Evolutionary conservation across 2,888 invertebrate species (phyloP).

Genomic region (Dione juno): DNA sequence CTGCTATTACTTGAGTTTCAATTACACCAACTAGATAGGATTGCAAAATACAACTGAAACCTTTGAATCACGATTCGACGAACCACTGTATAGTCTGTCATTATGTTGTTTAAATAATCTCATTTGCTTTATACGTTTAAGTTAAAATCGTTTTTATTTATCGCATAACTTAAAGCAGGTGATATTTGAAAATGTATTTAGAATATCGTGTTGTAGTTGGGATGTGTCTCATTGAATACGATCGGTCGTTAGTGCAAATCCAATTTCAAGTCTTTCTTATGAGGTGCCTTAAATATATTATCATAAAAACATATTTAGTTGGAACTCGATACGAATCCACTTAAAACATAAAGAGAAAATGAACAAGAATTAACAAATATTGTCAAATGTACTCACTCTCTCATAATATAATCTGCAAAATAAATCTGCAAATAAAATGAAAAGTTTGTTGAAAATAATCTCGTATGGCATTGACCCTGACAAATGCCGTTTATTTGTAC

Average conservation of each 20-base stretch:
- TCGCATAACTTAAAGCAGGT: background rate
- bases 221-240: background rate
- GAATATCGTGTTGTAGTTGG: background rate
- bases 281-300: no score
- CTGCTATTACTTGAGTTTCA: constrained; percentile 43
- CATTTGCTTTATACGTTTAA: background rate
- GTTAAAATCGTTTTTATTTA: background rate
- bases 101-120: constrained; percentile 26
- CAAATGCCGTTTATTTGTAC: constrained; percentile 53
- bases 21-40: constrained; percentile 43
- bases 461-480: constrained; percentile 63
- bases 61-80: constrained; percentile 38
- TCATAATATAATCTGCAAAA: constrained; percentile 41
- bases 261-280: background rate
- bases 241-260: background rate
- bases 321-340: no score
- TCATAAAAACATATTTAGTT: no score
- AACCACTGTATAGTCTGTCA: constrained; percentile 34
- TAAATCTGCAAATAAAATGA: constrained; percentile 48
- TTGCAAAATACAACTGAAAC: constrained; percentile 44
- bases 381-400: constrained; percentile 33
- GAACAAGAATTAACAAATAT: constrained; percentile 26
- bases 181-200: background rate
- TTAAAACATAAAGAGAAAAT: no score
- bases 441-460: constrained; percentile 52